These are phyloP conservation scores for Antechinus stuartii DNA, from an alignment of 2,113 vertebrate species.

Conservation along the genomic window DNA sequence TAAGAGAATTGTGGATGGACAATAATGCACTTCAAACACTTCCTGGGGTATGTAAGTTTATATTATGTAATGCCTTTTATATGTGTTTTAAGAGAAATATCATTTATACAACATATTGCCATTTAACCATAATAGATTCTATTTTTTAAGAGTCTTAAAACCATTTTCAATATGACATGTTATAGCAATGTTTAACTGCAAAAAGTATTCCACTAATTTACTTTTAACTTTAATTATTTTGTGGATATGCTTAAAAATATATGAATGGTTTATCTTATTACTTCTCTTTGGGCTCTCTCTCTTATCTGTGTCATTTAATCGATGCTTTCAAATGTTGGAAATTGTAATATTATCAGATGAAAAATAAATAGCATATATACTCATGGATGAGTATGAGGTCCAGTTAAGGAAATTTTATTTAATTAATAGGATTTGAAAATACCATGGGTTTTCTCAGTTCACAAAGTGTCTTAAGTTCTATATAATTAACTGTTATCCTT, in stretches of 20 bases:
- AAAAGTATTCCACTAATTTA: slow-evolving; percentile 3
- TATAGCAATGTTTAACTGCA: neutral
- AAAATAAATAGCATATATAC: neutral
- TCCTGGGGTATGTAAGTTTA: slow-evolving; percentile 93
- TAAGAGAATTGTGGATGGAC: slow-evolving; percentile 97
- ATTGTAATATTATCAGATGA: neutral
- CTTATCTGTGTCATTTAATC: neutral
- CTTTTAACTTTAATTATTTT: slow-evolving; percentile 29
- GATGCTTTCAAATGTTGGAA: slow-evolving; percentile 35
- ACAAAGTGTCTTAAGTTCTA: slow-evolving; percentile 32
- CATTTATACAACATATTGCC: neutral
- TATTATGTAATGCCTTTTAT: slow-evolving; percentile 44
- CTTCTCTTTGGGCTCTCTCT: neutral
- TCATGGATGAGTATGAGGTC: neutral
- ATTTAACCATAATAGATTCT: neutral
- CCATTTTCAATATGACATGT: neutral
- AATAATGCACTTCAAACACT: slow-evolving; percentile 97
- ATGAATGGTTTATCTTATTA: slow-evolving; percentile 7
- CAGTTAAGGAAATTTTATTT: neutral
- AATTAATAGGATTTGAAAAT: neutral
- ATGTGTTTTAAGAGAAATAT: neutral
- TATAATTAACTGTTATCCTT: slow-evolving; percentile 28
- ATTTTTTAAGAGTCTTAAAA: neutral
- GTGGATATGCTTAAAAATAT: neutral
- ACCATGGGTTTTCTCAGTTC: neutral